Evolutionary conservation across 2,113 vertebrate genomes (phyloP).

Genomic region (Chamaea fasciata): DNA sequence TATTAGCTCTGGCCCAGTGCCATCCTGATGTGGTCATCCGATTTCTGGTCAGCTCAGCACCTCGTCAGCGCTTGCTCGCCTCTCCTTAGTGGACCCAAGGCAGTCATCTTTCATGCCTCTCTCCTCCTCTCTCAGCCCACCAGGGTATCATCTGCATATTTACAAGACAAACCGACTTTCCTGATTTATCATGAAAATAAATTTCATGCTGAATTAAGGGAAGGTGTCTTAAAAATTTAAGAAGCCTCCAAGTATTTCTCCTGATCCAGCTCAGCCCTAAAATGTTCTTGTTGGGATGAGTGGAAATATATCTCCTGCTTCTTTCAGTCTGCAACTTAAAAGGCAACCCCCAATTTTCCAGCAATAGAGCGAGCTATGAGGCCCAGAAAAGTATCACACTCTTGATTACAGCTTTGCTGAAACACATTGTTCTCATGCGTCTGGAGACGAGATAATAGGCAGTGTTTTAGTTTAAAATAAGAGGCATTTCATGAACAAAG

Average conservation of each 20-base stretch:
- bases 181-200: background rate
- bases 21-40: background rate
- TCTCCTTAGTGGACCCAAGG: background rate
- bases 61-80: fast-evolving
- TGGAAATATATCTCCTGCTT: background rate
- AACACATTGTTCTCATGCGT: conserved; percentile 21
- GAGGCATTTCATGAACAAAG: conserved; percentile 41
- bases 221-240: background rate
- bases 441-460: conserved; percentile 50
- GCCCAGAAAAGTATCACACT: background rate
- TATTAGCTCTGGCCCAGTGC: background rate
- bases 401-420: conserved; percentile 50
- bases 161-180: background rate
- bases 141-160: background rate
- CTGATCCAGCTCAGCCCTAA: background rate
- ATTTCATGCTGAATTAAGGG: background rate
- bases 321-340: background rate
- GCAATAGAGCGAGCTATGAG: background rate
- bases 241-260: background rate
- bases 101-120: background rate
- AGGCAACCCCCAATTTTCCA: conserved; percentile 19
- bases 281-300: background rate
- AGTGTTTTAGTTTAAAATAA: conserved; percentile 43
- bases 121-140: background rate
- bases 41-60: conserved; percentile 19